Evolutionary conservation across 2,888 invertebrate species (phyloP), one percentile per base, ranked within the genome.

Genomic region (Lacanobia wlatinum): DNA sequence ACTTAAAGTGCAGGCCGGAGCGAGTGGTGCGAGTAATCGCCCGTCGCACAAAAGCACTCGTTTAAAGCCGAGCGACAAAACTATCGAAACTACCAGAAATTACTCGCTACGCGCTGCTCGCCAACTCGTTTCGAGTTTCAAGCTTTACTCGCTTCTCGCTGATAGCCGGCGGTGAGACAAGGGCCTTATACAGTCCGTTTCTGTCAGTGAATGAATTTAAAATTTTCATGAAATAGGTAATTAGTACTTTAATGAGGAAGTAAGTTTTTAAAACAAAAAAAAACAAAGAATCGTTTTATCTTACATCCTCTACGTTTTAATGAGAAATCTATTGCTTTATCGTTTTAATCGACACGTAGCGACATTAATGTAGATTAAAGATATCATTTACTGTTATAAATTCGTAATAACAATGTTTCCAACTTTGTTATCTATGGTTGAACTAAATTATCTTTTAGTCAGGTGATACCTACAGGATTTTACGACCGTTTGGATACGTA

Each of bases 321-420:
- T 18, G 21, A 2, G 23, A 62, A 63, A 76, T 64, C 7, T 34
- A 38, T 28, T 14, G 5, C 21, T n/a, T 65, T 28, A 76, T 70
- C 48, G 7, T 53, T 72, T 63, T 38, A 38, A 56, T 64, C 56
- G 18, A 43, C 40, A 76, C 46, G 61, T 68, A 50, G n/a, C 34
- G 76, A 75, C 80, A 75, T n/a, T 43, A 70, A 23, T 48, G 8
- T 8, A 50, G 55, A 62, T 60, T 56, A 23, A 50, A 23, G 1
- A 56, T 56, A 56, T 40, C n/a, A 8, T 34, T 34, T 61, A 38
- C 5, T 48, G 28, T 52, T 55, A 66, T 70, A 46, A 66, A 78
- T 48, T 34, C 53, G 23, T 61, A 52, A 62, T 40, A 66, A 66
- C 28, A 46, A 72, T 56, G 56, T 63, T 40, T 18, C n/a, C 0